Base-by-base conservation (phyloP, 2,797 vertebrate genomes). In the Melopsittacus undulatus region DNA sequence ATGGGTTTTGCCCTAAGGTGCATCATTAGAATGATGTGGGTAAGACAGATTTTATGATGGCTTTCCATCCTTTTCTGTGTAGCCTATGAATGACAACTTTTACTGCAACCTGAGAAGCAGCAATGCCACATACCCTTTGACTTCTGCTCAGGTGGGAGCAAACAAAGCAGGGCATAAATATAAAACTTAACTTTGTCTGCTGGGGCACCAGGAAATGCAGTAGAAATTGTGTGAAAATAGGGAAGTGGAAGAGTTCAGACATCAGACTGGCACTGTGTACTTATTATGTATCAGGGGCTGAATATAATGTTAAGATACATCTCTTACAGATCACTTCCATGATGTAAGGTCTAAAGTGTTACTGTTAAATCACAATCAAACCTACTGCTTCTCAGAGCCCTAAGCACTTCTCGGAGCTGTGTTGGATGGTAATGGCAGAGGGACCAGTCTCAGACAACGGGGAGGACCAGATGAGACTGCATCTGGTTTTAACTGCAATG, bases 401-500 rank as follows among this genome's bases (percentile, higher is more conserved):
- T 36, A 22, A 92, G n/a, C 27, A 14, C 76, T 89, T 72, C 82
- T 87, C 63, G 16, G 73, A 54, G 51, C 21, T 77, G 26, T 68
- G 17, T 40, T 84, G 83, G 82, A 54, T 4, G 2, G 40, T 43
- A 70, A 68, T 48, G 64, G 52, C 42, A 85, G 61, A 87, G 18
- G 46, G 27, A 87, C 13, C 5, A 9, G 45, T 9, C 67, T 38
- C 48, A 72, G 69, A 49, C 42, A 52, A 79, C 70, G 26, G 8
- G 22, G 32, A 24, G 67, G 69, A 80, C 38, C 17, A 82, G 29
- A 78, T n/a, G 78, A 24, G 34, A 51, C 40, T 70, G 62, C 49
- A 75, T 89, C 36, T 92, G 83, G 20, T 93, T 95, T 94, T 90
- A 80, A 64, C 88, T 90, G 89, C 78, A 66, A 11, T 19, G 46